Percentiles rank a stretch among this genome's conserved stretches.
Conservation (phyloP, 2,888 invertebrate species). For the Zelleria hepariella region DNA sequence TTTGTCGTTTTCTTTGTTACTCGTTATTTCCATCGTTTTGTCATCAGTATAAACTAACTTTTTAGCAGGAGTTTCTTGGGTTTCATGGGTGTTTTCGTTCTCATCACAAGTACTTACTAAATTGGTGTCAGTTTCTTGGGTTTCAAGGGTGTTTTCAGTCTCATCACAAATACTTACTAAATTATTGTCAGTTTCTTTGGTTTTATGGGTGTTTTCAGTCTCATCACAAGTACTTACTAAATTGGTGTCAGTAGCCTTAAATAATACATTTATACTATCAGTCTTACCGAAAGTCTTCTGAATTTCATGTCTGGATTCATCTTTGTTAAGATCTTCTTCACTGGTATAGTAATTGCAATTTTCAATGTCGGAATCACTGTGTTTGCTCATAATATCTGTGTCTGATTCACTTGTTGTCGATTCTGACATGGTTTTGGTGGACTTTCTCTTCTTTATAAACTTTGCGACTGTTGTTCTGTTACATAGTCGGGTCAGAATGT, state of each 20-base stretch:
- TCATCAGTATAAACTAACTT: constrained; percentile 4
- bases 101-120: background rate
- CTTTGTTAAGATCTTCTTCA: constrained; percentile 4
- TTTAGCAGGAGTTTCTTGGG: background rate
- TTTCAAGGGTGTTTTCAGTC: too few species aligned
- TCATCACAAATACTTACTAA: too few species aligned
- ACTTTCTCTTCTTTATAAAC: background rate
- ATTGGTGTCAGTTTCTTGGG: too few species aligned
- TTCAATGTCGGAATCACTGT: background rate
- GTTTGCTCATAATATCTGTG: background rate
- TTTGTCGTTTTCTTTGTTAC: constrained; percentile 2
- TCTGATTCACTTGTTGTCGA: background rate
- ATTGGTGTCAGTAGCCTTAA: too few species aligned
- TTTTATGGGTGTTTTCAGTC: too few species aligned
- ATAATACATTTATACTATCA: too few species aligned
- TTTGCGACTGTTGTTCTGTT: constrained; percentile 1
- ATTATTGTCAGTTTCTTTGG: too few species aligned
- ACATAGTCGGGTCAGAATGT: too few species aligned
- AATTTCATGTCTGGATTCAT: too few species aligned
- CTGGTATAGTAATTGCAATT: background rate
- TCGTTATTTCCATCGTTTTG: background rate
- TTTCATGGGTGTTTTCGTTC: background rate
- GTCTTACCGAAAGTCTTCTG: background rate
- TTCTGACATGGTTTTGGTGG: background rate
- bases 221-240: too few species aligned